Conservation (phyloP, 2,888 invertebrate genomes). For the Cataglyphis cursor region DNA sequence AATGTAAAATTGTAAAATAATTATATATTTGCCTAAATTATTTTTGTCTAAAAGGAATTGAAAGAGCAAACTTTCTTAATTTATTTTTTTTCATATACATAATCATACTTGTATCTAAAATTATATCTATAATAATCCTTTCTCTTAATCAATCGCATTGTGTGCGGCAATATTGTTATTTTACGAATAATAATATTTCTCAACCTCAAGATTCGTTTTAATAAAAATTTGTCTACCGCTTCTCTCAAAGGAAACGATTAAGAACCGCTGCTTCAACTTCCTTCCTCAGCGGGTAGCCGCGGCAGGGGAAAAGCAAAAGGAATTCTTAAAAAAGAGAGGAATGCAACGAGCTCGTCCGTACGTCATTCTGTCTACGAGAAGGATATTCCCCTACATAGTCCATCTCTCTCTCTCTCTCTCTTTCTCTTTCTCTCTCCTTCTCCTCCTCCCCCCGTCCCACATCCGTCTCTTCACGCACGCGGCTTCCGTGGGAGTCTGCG, state of each 20-base stretch:
- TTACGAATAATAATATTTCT: not conserved
- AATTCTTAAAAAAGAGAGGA: constrained; percentile 72
- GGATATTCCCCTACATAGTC: not conserved
- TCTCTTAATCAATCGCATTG: not conserved
- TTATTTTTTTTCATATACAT: not conserved
- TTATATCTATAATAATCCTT: not conserved
- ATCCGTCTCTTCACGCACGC: not conserved
- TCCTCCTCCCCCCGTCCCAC: not conserved
- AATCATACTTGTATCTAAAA: not conserved
- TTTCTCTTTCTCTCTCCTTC: constrained; percentile 11
- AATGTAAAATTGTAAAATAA: not conserved
- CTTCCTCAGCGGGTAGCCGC: not conserved
- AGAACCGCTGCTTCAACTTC: constrained; percentile 8
- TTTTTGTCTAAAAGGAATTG: no score
- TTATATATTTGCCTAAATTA: not conserved
- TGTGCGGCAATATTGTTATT: not conserved
- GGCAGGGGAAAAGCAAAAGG: constrained; percentile 59
- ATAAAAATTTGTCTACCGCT: not conserved
- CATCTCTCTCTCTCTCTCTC: constrained; percentile 24
- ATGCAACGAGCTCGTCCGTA: constrained; percentile 75
- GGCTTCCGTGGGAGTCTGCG: constrained; percentile 15
- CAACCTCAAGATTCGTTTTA: not conserved
- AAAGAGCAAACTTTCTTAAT: not conserved
- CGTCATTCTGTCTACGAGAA: constrained; percentile 78
- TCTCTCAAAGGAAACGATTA: not conserved